Evolutionary conservation across 30 jellyfish, hydroid and myxozoan species (phyloP), one percentile per base, ranked within the genome.

Genomic region (Chrysaora quinquecirrha): DNA sequence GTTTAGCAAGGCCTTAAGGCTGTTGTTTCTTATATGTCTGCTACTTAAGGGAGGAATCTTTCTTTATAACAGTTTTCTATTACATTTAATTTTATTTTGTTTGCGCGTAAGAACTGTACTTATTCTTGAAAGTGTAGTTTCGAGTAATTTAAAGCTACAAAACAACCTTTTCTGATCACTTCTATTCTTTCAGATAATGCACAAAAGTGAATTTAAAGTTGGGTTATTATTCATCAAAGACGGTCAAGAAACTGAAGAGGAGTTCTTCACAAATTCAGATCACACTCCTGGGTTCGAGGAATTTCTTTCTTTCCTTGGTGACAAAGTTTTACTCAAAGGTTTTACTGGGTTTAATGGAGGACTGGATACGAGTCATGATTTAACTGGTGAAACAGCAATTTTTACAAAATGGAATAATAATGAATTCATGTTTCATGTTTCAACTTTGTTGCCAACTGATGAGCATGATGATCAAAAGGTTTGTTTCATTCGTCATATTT

Each of bases 401-500:
- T 94, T 88, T 71, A 87, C 94, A 16, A 83, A 82, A 71, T 94
- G 97, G 97, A 74, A 76, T 32, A 73, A 83, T 1, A 73, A 69
- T 30, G 78, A 88, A 50, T 80, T 94, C 24, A 94, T 94, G 99
- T 94, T 94, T 71, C 99, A 94, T 74, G 99, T 94, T 12, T 82
- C 99, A 48, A 94, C 99, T 7, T 31, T 94, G 84, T 76, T 94
- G 27, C 97, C 99, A 1, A 72, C 89, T 30, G 99, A 94, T 38
- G 97, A 93, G 48, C 91, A 94, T 50, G 99, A 94, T 48, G 97
- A 87, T 46, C 96, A 85, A 64, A 94, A 87, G 95, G 99, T 94
- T 23, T 1, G 88, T 49, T 1, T 14, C 32, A 1, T 43, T 60
- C 10, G 29, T 4, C 11, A 60, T 4, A 64, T 64, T 16, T 32